Evolutionary conservation across 2,797 vertebrate genomes (phyloP).

Genomic region (Notamacropus eugenii): DNA sequence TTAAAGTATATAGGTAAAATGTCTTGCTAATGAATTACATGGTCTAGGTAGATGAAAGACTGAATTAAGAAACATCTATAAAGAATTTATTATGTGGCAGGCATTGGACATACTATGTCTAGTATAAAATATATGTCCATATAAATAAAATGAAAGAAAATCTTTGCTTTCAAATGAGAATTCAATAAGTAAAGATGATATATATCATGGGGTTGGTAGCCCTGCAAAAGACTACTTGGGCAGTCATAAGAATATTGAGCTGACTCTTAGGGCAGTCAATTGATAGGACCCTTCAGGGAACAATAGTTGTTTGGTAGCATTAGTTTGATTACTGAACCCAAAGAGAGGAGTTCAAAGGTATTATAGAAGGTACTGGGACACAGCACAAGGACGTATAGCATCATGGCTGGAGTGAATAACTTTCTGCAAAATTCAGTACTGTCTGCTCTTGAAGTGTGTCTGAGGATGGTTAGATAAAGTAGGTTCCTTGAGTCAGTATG

Average conservation of each 20-base stretch:
- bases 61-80: background rate
- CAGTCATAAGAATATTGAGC: background rate
- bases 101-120: background rate
- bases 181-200: background rate
- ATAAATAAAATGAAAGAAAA: background rate
- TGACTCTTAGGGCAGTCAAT: background rate
- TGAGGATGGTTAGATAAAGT: background rate
- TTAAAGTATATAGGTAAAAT: background rate
- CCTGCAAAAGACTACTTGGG: background rate
- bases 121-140: background rate
- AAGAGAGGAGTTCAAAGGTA: background rate
- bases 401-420: background rate
- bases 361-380: background rate
- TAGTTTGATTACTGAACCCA: background rate
- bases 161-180: background rate
- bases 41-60: background rate
- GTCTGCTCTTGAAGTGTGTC: background rate
- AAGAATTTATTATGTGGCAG: background rate
- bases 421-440: background rate
- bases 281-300: background rate
- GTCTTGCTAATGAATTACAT: background rate
- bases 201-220: background rate
- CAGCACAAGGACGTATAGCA: accelerated
- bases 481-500: background rate
- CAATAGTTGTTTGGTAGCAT: background rate